Percentiles rank a stretch among this genome's conserved stretches.
Conservation (phyloP, 2,888 invertebrate genomes). For the Zhuqinia jingwanae region DNA sequence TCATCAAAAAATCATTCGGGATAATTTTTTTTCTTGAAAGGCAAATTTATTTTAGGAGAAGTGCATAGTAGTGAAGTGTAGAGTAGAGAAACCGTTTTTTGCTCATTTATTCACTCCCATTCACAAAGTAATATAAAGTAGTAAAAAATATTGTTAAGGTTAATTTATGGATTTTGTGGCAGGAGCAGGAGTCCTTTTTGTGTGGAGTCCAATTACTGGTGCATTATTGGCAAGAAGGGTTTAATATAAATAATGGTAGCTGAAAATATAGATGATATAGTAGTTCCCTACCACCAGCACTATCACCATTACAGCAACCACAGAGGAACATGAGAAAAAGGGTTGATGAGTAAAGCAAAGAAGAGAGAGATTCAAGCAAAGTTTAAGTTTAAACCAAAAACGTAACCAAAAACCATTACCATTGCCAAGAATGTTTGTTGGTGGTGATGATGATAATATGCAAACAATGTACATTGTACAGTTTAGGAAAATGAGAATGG, state of each 20-base stretch:
- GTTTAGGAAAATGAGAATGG: conserved; percentile 2
- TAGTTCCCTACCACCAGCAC: not conserved
- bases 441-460: conserved; percentile 36
- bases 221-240: not conserved
- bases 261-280: too few relatives aligned
- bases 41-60: too few relatives aligned
- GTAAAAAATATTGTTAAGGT: not conserved
- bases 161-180: conserved; percentile 58
- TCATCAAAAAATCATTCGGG: too few relatives aligned
- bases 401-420: conserved; percentile 29
- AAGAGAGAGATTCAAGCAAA: not conserved
- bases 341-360: not conserved
- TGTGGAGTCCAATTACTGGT: conserved; percentile 44
- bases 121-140: not conserved
- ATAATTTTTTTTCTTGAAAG: too few relatives aligned
- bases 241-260: not conserved
- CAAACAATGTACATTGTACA: conserved; percentile 12
- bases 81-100: conserved; percentile 47
- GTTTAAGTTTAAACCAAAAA: not conserved
- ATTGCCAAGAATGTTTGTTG: conserved; percentile 29
- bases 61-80: too few relatives aligned
- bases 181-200: conserved; percentile 25
- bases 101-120: not conserved
- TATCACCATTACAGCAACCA: conserved; percentile 10
- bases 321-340: conserved; percentile 1